Base-by-base conservation (phyloP, 2,797 vertebrate genomes). In the Pangasius mekongensis region DNA sequence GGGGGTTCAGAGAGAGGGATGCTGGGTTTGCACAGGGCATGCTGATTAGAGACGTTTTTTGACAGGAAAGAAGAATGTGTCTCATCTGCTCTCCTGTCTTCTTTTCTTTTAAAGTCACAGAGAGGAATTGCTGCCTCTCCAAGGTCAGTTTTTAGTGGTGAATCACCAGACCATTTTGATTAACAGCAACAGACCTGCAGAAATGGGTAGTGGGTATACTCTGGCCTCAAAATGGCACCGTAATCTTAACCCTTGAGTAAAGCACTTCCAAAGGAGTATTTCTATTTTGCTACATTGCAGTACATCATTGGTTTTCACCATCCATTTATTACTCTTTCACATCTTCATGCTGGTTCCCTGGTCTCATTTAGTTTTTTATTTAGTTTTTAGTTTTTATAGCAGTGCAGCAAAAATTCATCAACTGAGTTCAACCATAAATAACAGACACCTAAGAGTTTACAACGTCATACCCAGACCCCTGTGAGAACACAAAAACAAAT, bases 1-100 rank as follows among this genome's bases (percentile, higher is more conserved):
- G 52, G 33, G 14, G 76, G 47, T 78, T 54, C 49, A 20, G 88
- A 67, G 62, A 76, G 74, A 66, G 7, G 78, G 20, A 81, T 85
- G 78, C 73, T 74, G 39, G 60, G 6, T 39, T 82, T 43, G 56
- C 22, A 62, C 49, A 82, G 22, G 20, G 33, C 33, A 30, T n/a
- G 13, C 39, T 47, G 36, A 67, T 16, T 27, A 49, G 20, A 52
- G 62, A 77, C 20, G 20, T 60, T 43, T 83, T 47, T 64, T 18
- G 60, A 43, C n/a, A 84, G n/a, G 80, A 58, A 76, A 73, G 60
- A 58, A 24, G 52, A 81, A 33, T 76, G 60, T 11, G 10, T 77
- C 20, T 74, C 8, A 52, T 20, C 81, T 83, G 60, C 3, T 11
- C 24, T 66, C 27, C 10, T 47, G 11, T 16, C 56, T 0, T 30